Evolutionary conservation across 2,113 vertebrate genomes (phyloP).

Genomic region (Cairina moschata): DNA sequence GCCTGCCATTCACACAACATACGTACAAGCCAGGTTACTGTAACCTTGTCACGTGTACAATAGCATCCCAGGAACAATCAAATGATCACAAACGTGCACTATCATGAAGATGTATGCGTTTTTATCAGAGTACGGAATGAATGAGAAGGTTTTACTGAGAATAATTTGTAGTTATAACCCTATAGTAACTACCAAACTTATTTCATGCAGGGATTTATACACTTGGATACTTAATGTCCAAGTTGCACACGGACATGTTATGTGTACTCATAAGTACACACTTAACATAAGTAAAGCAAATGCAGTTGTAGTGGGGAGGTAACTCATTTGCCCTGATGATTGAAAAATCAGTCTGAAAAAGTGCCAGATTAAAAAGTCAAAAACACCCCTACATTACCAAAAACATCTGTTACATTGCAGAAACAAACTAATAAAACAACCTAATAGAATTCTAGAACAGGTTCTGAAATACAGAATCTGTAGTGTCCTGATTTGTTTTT

Average conservation of each 20-base stretch:
- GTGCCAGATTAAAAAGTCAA: not conserved
- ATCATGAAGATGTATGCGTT: not conserved
- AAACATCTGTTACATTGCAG: conserved; percentile 20
- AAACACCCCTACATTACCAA: conserved; percentile 24
- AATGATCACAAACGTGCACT: not conserved
- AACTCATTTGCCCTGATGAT: not conserved
- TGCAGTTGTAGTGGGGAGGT: not conserved
- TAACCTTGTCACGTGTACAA: not conserved
- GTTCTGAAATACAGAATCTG: not conserved
- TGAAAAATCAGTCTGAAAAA: not conserved
- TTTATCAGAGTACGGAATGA: not conserved
- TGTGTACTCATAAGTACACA: not conserved
- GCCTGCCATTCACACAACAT: not conserved
- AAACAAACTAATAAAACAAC: conserved; percentile 7
- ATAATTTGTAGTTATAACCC: not conserved
- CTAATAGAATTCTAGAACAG: not conserved
- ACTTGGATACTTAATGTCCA: not conserved
- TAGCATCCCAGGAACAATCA: not conserved
- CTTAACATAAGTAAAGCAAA: conserved; percentile 1
- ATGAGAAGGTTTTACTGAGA: not conserved
- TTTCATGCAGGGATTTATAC: not conserved
- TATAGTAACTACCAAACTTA: conserved; percentile 14
- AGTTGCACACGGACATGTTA: not conserved
- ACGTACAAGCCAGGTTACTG: not conserved
- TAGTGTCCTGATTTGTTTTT: not conserved